Base-by-base conservation (phyloP, 2,888 invertebrate genomes). In the Corythucha ciliata region DNA sequence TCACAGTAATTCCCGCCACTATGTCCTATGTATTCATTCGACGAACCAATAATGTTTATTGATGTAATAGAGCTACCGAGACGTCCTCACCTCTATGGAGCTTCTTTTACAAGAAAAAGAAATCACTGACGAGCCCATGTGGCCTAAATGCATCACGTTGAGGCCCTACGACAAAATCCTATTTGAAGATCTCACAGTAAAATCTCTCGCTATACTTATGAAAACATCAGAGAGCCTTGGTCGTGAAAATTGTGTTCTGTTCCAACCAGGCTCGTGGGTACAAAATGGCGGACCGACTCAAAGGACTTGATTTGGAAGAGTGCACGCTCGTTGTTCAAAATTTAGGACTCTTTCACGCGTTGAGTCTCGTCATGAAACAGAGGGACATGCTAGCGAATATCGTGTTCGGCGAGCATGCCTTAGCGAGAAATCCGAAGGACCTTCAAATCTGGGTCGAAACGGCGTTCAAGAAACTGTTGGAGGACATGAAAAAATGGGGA, bases 11-110 rank as follows among this genome's bases (percentile, higher is more conserved):
- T n/a, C n/a, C n/a, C n/a, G n/a, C n/a, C n/a, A n/a, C n/a, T n/a
- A n/a, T n/a, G n/a, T n/a, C n/a, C n/a, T n/a, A n/a, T n/a, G n/a
- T n/a, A n/a, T n/a, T n/a, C n/a, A n/a, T n/a, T n/a, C n/a, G n/a
- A n/a, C n/a, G n/a, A n/a, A n/a, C n/a, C n/a, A n/a, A n/a, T n/a
- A n/a, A n/a, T n/a, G n/a, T n/a, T n/a, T n/a, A n/a, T n/a, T n/a
- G n/a, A n/a, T n/a, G n/a, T n/a, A n/a, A n/a, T n/a, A 55, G 56
- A 53, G 53, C 46, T 56, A 48, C 32, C 21, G 44, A 20, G 56
- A 56, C 14, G 36, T 56, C 10, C 24, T 56, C n/a, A 49, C 56
- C 10, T 39, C 32, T 24, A 47, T 56, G 53, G 48, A 41, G 33
- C 24, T 34, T 5, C 12, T 56, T 12, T 33, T 47, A 22, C 32